These are phyloP conservation scores for Cygnus buccinator DNA, from an alignment of 2,113 vertebrate genomes.

Conservation along the genomic window DNA sequence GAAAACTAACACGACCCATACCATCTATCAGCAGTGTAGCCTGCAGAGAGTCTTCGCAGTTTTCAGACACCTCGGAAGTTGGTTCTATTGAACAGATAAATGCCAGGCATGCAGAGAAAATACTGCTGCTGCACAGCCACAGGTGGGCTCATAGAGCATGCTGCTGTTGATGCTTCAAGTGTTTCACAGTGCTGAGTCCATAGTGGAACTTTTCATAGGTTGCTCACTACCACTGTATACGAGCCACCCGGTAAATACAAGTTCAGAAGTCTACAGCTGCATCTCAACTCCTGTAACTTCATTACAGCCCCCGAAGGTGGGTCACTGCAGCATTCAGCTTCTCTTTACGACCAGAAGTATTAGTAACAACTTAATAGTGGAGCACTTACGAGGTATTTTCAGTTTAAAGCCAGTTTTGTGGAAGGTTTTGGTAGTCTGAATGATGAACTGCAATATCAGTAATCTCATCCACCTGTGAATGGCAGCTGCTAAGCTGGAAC, in stretches of 20 bases:
- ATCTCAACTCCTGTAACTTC: not conserved
- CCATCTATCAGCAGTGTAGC: not conserved
- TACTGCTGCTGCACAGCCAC: not conserved
- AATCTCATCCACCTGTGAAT: not conserved
- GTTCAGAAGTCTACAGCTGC: not conserved
- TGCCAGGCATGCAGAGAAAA: not conserved
- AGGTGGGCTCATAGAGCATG: not conserved
- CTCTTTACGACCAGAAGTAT: not conserved
- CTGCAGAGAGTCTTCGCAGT: not conserved
- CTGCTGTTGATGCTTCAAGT: not conserved
- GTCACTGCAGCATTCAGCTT: not conserved
- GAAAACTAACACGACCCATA: not conserved
- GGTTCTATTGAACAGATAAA: not conserved
- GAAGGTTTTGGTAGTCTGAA: not conserved
- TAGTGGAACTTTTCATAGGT: not conserved
- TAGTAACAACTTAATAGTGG: not conserved
- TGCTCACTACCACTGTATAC: not conserved
- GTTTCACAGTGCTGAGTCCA: not conserved
- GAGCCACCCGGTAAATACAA: not conserved
- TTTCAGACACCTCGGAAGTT: not conserved
- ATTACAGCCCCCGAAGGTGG: not conserved
- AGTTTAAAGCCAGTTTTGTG: not conserved
- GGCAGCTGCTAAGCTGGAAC: not conserved
- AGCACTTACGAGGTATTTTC: not conserved
- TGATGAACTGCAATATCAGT: not conserved